A percentile compares a stretch with the other conserved stretches of the same genome.
Conservation (phyloP, 2,797 vertebrate species). For the Phyllotis vaccarum region DNA sequence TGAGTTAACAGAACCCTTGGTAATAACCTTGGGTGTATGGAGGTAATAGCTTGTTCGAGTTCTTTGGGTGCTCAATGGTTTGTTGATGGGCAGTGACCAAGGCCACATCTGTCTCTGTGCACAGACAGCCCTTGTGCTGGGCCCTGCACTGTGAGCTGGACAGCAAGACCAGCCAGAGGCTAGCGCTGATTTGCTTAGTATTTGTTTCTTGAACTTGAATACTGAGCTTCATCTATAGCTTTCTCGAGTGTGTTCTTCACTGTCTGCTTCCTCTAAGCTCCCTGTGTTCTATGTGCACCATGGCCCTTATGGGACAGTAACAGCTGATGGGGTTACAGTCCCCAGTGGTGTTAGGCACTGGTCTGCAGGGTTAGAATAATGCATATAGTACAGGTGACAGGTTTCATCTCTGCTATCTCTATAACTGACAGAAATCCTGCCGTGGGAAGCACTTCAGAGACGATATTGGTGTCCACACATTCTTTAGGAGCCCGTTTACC, state of each 20-base stretch:
- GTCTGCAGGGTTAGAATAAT: background rate
- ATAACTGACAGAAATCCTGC: background rate
- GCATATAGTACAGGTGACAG: background rate
- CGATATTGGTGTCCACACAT: background rate
- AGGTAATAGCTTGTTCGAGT: background rate
- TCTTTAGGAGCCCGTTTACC: background rate
- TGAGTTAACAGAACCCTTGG: background rate
- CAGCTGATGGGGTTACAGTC: background rate
- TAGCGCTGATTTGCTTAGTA: background rate
- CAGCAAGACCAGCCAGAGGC: background rate
- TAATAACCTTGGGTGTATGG: background rate
- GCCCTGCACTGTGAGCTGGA: background rate
- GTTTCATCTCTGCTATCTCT: background rate
- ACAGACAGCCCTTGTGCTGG: background rate
- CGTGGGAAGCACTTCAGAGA: background rate
- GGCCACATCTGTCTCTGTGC: background rate
- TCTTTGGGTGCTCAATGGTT: background rate
- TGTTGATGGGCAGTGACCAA: background rate
- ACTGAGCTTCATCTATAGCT: conserved; percentile 13
- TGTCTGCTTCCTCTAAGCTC: background rate
- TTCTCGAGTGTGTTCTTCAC: background rate
- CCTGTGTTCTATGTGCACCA: background rate
- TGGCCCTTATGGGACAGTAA: background rate
- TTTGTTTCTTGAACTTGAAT: conserved; percentile 56
- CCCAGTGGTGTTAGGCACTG: background rate